Conservation (phyloP, 2,888 invertebrate species). For the Amblyteles armatorius region DNA sequence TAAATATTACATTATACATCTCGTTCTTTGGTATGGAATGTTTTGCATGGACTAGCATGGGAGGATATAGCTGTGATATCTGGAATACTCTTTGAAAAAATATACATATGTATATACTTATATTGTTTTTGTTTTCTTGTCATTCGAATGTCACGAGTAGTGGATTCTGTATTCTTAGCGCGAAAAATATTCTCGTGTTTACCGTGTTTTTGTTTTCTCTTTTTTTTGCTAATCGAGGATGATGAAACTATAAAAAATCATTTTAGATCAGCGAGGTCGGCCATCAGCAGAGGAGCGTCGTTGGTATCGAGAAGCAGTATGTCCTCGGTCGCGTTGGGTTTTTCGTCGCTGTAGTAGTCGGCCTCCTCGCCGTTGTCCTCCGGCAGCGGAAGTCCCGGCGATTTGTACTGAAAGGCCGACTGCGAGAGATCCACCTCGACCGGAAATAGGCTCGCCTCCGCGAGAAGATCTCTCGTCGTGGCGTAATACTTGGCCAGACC, state of each 20-base stretch:
- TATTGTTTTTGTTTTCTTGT: constrained; percentile 5
- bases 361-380: constrained; percentile 76
- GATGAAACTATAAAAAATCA: constrained; percentile 34
- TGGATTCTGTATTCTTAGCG: constrained; percentile 21
- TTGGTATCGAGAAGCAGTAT: constrained; percentile 73
- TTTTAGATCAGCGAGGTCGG: constrained; percentile 65
- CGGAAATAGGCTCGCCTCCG: constrained; percentile 93
- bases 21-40: constrained; percentile 63
- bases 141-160: constrained; percentile 22
- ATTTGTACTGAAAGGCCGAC: constrained; percentile 96
- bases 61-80: constrained; percentile 32
- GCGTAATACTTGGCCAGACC: constrained; percentile 92
- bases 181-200: constrained; percentile 47
- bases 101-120: constrained; percentile 52
- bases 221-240: constrained; percentile 9
- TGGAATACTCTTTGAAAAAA: constrained; percentile 61
- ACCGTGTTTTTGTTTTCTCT: not conserved
- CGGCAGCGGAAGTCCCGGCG: constrained; percentile 83
- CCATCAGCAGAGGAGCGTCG: constrained; percentile 67
- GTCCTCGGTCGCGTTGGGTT: constrained; percentile 67
- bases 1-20: constrained; percentile 40
- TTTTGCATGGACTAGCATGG: constrained; percentile 42
- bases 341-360: constrained; percentile 73
- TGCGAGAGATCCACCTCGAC: constrained; percentile 98
- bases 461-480: constrained; percentile 91